Base-by-base conservation (phyloP, 1,140 invertebrate species). In the Caenorhabditis brenneri region DNA sequence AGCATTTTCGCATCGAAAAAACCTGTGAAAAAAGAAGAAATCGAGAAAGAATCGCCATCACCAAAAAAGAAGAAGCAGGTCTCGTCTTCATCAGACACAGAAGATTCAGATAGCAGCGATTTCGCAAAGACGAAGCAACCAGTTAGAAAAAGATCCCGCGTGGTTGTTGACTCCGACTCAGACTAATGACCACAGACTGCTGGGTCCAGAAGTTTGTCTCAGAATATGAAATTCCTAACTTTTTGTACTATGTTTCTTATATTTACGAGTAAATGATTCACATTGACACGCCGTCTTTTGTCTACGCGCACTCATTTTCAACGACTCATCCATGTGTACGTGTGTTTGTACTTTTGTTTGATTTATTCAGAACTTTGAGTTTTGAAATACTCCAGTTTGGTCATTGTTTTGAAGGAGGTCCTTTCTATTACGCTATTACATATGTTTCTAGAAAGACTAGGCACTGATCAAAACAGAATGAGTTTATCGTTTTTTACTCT, bases 171-270 rank as follows among this genome's bases (percentile, higher is more conserved):
- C n/a, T 74, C 65, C 3, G 65, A 74, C n/a, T 74, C 65, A 5
- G 65, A 74, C 19, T 74, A 74, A 74, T 74, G 15, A 51, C 58
- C 31, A 36, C 0, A 31, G 9, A 7, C 36, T 19, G 24, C 0
- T n/a, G n/a, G n/a, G n/a, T 46, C 42, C 15, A 46, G n/a, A 42
- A 9, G 12, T 46, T 19, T 24, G 10, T 12, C 36, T 74, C 22
- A 22, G 65, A 39, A 74, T 74, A 42, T 24, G 19, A 39, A 36
- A 42, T 42, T 10, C 4, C n/a, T 24, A 7, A 74, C 65, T 74
- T 74, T n/a, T 74, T 74, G 65, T 74, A 74, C 65, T 74, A 74
- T 74, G 65, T 74, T 74, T 74, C 36, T 74, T n/a, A 33, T 33
- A n/a, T 65, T 65, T 33, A 33, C 31, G n/a, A 74, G 65, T 74